Percentiles rank a stretch among this genome's conserved stretches.
Conservation (phyloP, 2,888 invertebrate genomes). For the Sarcophaga variegata region DNA sequence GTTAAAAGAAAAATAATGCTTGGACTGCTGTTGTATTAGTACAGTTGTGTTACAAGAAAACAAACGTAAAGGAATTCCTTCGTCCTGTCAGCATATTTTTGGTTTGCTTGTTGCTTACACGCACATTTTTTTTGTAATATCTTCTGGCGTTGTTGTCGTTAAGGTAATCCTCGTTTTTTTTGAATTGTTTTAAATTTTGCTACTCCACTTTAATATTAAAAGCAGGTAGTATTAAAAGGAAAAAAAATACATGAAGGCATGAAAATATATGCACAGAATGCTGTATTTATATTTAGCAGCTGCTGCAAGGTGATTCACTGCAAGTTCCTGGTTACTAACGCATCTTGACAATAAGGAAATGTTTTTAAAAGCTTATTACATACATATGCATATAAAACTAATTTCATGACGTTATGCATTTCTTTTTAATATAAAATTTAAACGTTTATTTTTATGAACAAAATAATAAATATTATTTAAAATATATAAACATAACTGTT, state of each 20-base stretch:
- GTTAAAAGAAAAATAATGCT: neutral
- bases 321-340: constrained; percentile 1
- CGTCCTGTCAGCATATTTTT: constrained; percentile 46
- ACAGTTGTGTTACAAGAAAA: constrained; percentile 60
- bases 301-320: constrained; percentile 77
- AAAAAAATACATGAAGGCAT: neutral
- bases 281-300: constrained; percentile 72
- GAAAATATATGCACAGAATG: neutral
- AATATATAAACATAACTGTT: neutral
- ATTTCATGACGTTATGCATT: neutral
- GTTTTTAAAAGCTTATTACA: neutral
- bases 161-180: neutral
- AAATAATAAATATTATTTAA: neutral
- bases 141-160: neutral
- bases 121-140: constrained; percentile 1
- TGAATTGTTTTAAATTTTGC: neutral
- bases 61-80: constrained; percentile 41
- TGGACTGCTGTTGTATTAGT: constrained; percentile 24
- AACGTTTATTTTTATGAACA: neutral
- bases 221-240: constrained; percentile 12
- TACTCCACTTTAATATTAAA: constrained; percentile 19
- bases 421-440: neutral
- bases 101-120: constrained; percentile 8
- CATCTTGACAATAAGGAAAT: neutral
- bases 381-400: neutral